Percentiles rank a stretch among this genome's conserved stretches.
Conservation (phyloP, 1,140 invertebrate genomes). For the Drosophila lini region DNA sequence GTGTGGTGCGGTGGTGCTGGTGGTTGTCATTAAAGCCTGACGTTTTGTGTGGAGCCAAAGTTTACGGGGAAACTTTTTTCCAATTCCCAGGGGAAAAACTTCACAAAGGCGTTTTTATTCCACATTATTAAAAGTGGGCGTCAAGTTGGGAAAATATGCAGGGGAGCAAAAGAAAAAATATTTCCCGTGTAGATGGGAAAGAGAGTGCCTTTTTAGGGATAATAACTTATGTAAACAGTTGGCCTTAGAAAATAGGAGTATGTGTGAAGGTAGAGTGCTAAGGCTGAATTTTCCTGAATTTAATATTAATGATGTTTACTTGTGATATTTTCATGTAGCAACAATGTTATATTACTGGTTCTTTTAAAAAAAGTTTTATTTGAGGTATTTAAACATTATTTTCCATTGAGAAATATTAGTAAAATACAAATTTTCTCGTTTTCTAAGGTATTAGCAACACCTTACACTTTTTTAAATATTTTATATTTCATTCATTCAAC, state of each 20-base stretch:
- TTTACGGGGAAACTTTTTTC: conserved; percentile 57
- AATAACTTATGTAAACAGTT: conserved; percentile 35
- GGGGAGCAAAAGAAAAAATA: conserved; percentile 20
- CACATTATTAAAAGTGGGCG: conserved; percentile 50
- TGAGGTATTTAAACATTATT: too few relatives aligned
- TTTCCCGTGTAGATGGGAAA: conserved; percentile 18
- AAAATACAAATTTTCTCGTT: too few relatives aligned
- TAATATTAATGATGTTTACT: neutral
- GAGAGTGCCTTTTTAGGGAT: conserved; percentile 10
- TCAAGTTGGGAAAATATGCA: conserved; percentile 12
- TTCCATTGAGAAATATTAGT: too few relatives aligned
- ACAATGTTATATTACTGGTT: neutral
- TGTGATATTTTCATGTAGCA: neutral
- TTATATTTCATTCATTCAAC: neutral
- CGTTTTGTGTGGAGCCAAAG: conserved; percentile 50
- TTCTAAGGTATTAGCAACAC: too few relatives aligned
- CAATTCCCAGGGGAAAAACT: conserved; percentile 30
- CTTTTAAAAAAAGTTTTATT: too few relatives aligned
- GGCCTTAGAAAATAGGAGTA: neutral
- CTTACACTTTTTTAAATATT: neutral
- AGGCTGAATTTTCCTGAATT: neutral
- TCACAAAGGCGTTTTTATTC: conserved; percentile 48
- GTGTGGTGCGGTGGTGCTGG: conserved; percentile 19
- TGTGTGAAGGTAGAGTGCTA: neutral
- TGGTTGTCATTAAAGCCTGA: conserved; percentile 62